Conservation (phyloP, 2,113 vertebrate genomes). For the Pterophyllum scalare region DNA sequence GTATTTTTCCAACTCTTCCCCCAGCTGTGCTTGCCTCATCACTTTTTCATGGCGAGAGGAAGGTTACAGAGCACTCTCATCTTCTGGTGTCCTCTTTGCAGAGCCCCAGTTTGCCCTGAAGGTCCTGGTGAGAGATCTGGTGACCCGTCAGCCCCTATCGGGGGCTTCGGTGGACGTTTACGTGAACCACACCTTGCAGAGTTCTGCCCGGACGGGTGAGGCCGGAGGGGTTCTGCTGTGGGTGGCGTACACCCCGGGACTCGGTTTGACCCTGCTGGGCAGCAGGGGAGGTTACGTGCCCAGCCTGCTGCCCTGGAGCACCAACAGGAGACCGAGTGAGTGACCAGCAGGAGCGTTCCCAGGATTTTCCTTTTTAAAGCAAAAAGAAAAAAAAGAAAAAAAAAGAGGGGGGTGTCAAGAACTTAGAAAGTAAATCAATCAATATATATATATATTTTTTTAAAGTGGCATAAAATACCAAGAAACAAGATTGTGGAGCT, state of each 20-base stretch:
- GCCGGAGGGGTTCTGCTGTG: constrained; percentile 87
- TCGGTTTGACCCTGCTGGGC: constrained; percentile 87
- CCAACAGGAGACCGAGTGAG: constrained; percentile 89
- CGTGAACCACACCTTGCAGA: constrained; percentile 87
- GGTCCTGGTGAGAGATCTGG: constrained; percentile 90
- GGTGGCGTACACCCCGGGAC: constrained; percentile 84
- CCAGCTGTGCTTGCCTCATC: constrained; percentile 58
- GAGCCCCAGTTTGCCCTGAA: constrained; percentile 87
- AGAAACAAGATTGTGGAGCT: background rate
- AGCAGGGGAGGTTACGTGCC: constrained; percentile 90
- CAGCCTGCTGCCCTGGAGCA: constrained; percentile 90
- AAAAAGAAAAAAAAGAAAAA: no score
- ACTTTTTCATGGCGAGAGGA: constrained; percentile 70
- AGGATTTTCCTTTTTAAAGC: no score
- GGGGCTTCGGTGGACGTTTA: constrained; percentile 88
- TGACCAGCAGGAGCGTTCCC: background rate
- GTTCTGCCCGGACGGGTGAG: constrained; percentile 81
- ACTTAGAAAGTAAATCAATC: background rate
- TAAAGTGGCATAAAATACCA: background rate
- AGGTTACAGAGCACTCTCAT: constrained; percentile 43
- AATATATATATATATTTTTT: background rate
- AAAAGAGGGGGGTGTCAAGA: background rate
- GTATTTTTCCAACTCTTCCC: constrained; percentile 59
- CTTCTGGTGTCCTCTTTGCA: constrained; percentile 52
- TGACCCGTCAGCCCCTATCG: constrained; percentile 86